Evolutionary conservation across 1,140 invertebrate species (phyloP), one percentile per base, ranked within the genome.

Genomic region (Bombus pyrosoma): DNA sequence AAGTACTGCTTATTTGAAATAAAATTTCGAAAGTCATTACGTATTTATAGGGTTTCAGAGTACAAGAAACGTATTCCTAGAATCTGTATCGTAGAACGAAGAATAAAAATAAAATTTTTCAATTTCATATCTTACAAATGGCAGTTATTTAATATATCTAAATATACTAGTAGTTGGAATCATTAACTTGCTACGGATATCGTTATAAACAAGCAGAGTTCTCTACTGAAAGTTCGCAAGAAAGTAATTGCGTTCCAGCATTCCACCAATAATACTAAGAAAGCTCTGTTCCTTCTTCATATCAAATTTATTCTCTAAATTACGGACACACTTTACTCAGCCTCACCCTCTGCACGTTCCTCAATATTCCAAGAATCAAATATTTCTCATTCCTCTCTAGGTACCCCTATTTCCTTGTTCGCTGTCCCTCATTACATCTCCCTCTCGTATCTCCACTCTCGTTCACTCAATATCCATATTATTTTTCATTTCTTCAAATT

Each of bases 341-440:
- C 47, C 18, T 53, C 18, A 22, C 47, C 18, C 1, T 22, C 28
- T n/a, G 28, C 37, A 22, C 59, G n/a, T 28, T 76, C 41, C 25
- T 76, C 43, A 57, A 53, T 77, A 77, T 78, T 69, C 74, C 39
- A 77, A 69, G 62, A 78, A 77, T 83, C 81, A 66, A 83, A 71
- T 59, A 53, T n/a, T 28, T n/a, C 68, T 43, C n/a, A 6, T 39
- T 43, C 39, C 71, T 13, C n/a, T 25, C 25, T 34, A 5, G n/a
- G 39, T 25, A 41, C 22, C 53, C 32, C 34, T 43, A 18, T 28
- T 9, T 53, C 32, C 39, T 34, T 12, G 10, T 13, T 39, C 39
- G 8, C 12, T 8, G 15, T 72, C 47, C 25, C 39, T 62, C 39
- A 25, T 83, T 75, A 53, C 62, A 68, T 39, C 76, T 66, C 43